Evolutionary conservation across 1,140 invertebrate genomes (phyloP), one percentile per base, ranked within the genome.

Genomic region (Diploscapter pachys): DNA sequence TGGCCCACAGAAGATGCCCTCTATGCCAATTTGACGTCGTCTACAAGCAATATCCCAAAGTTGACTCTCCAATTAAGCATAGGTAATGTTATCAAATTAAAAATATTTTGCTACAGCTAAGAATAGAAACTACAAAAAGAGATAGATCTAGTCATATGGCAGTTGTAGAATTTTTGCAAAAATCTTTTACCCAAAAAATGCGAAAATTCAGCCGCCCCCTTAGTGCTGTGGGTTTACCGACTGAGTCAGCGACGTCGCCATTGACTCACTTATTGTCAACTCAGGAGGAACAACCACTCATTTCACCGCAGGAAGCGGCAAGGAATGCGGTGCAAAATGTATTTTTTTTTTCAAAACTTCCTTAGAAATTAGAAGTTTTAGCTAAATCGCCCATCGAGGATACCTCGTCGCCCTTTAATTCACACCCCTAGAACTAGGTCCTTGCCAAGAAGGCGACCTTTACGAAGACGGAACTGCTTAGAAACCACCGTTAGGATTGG

Each of bases 1-100:
- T 71, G 67, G 59, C 61, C 5, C 73, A 86, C 49, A 79, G 82
- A 50, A 86, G 86, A 3, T 87, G 86, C 81, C 86, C 86, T 0
- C 80, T 87, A 9, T 87, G 86, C 73, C 76, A 78, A 75, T 78
- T 78, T 50, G 76, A 78, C 61, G 76, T 78, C 53, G 76, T 78
- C 51, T 70, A 75, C 51, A 78, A 78, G 54, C 72, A 74, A 5
- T 78, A 74, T 63, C 76, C 76, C 55, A 59, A 63, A 61, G 65
- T 75, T 5, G 76, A 78, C 2, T 64, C 73, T 4, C 63, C 64
- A 53, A 74, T 72, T 31, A 4, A 4, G 9, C n/a, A 59, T 6
- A 52, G 59, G 74, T 73, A 5, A 64, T 68, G 59, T 4, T 67
- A 52, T 13, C 1, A 31, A 11, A 11, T 31, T 59, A 11, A 11